Evolutionary conservation across 2,888 invertebrate genomes (phyloP).

Genomic region (Pyrochroa serraticornis): DNA sequence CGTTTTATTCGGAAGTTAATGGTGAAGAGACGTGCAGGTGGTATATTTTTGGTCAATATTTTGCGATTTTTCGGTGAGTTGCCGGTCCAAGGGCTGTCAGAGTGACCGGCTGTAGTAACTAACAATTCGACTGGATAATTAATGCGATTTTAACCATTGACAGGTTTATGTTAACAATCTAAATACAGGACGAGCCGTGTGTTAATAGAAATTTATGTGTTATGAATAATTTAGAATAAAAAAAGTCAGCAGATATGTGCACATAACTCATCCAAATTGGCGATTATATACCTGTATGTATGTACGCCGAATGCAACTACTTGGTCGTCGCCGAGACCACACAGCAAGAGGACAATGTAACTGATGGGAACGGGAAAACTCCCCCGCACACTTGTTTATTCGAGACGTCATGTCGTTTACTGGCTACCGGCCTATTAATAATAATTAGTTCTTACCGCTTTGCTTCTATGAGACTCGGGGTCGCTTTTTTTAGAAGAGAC

Average conservation of each 20-base stretch:
- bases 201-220: conserved; percentile 54
- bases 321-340: conserved; percentile 49
- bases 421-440: conserved; percentile 35
- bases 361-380: conserved; percentile 19
- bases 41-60: no score
- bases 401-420: conserved; percentile 34
- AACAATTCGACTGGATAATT: conserved; percentile 44
- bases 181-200: conserved; percentile 49
- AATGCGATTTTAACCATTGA: conserved; percentile 54
- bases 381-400: conserved; percentile 35
- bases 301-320: conserved; percentile 50
- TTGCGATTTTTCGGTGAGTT: neutral
- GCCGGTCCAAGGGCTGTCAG: conserved; percentile 3
- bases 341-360: conserved; percentile 33
- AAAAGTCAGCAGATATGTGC: conserved; percentile 48
- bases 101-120: conserved; percentile 28
- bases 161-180: conserved; percentile 55
- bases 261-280: conserved; percentile 55
- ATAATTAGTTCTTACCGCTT: conserved; percentile 20
- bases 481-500: no score
- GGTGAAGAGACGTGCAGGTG: no score
- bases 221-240: conserved; percentile 53
- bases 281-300: conserved; percentile 47
- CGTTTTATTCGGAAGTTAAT: no score
- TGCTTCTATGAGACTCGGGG: neutral